Evolutionary conservation across 2,797 vertebrate genomes (phyloP).

Genomic region (Tadarida brasiliensis): DNA sequence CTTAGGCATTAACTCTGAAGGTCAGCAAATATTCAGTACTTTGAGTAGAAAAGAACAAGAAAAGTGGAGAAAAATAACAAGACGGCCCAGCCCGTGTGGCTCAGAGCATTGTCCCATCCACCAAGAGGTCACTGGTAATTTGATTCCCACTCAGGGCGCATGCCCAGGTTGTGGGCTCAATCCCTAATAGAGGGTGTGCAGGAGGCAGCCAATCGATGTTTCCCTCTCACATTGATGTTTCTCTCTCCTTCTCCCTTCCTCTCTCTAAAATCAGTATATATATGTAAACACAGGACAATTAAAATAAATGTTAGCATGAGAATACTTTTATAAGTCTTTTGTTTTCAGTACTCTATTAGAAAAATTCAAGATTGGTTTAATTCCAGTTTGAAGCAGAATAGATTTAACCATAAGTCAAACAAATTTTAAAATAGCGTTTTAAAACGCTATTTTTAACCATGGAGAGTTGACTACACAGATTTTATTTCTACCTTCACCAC

Average conservation of each 20-base stretch:
- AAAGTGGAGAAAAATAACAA: background rate
- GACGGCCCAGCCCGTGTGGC: background rate
- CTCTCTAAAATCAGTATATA: too few species aligned
- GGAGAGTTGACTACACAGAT: background rate
- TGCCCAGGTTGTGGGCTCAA: too few species aligned
- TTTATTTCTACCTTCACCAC: slow-evolving; percentile 52
- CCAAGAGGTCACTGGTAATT: too few species aligned
- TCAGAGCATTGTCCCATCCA: too few species aligned
- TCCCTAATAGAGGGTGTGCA: too few species aligned
- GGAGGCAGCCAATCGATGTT: too few species aligned
- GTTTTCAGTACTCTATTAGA: slow-evolving; percentile 20
- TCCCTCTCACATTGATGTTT: too few species aligned
- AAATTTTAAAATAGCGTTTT: slow-evolving; percentile 7
- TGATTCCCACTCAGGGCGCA: too few species aligned
- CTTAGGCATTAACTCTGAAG: slow-evolving; percentile 38
- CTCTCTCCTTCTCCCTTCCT: too few species aligned
- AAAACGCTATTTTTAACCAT: slow-evolving; percentile 3
- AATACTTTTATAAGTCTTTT: background rate
- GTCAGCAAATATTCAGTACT: slow-evolving; percentile 2
- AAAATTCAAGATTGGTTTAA: slow-evolving; percentile 60
- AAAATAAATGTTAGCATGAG: slow-evolving; percentile 55
- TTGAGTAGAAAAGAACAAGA: slow-evolving; percentile 20
- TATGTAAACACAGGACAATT: background rate
- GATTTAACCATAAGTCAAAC: slow-evolving; percentile 40
- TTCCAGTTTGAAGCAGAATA: slow-evolving; percentile 50